Evolutionary conservation across 2,888 invertebrate species (phyloP).

Genomic region (Agrochola lychnidis): DNA sequence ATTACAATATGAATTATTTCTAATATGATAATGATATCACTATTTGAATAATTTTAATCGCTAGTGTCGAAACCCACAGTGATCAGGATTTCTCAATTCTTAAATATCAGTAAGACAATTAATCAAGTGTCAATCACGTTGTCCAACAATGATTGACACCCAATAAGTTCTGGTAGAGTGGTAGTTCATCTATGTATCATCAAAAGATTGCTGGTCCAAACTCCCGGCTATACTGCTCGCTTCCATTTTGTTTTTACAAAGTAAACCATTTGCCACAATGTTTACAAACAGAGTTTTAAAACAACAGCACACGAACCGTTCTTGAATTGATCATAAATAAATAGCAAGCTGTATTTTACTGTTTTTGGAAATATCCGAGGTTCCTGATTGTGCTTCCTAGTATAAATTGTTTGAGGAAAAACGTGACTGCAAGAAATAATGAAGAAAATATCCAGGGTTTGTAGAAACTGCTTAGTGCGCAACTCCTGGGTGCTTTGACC

Average conservation of each 20-base stretch:
- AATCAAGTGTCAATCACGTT: constrained; percentile 44
- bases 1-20: constrained; percentile 36
- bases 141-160: constrained; percentile 42
- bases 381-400: not conserved
- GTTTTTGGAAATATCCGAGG: not conserved
- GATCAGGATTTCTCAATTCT: constrained; percentile 27
- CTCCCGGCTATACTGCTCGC: not conserved
- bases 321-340: constrained; percentile 27
- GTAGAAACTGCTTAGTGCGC: constrained; percentile 3
- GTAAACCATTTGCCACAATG: constrained; percentile 15
- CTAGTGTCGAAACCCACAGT: not conserved
- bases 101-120: constrained; percentile 35
- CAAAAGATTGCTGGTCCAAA: not conserved
- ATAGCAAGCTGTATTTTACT: constrained; percentile 8
- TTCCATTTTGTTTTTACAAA: constrained; percentile 30
- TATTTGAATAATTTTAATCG: constrained; percentile 33
- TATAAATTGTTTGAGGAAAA: not conserved
- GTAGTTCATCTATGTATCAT: constrained; percentile 35
- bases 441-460: constrained; percentile 9
- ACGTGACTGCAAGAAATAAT: constrained; percentile 7
- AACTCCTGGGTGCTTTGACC: constrained; percentile 29
- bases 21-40: constrained; percentile 10
- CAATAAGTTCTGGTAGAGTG: constrained; percentile 30
- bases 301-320: constrained; percentile 4
- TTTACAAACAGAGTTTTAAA: constrained; percentile 32